Evolutionary conservation across 2,797 vertebrate species (phyloP), one percentile per base, ranked within the genome.

Genomic region (Philypnodon macrostomus): DNA sequence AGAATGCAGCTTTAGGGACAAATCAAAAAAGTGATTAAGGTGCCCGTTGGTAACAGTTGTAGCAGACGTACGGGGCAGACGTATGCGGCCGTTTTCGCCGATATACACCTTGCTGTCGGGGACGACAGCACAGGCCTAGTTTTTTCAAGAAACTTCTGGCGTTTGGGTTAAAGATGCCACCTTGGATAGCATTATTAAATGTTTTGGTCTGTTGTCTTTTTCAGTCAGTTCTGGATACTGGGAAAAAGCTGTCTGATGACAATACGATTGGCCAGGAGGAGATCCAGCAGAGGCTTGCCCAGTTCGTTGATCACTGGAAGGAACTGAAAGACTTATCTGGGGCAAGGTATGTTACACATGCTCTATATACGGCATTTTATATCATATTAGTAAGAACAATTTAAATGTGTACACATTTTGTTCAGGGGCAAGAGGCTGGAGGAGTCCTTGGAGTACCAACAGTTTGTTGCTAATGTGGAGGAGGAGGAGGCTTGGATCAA

Each of bases 401-500:
- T 10, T 37, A 17, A 21, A 1, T 17, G 15, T 55, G 32, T 67
- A 15, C 37, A 9, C 17, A 2, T 67, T 15, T 66, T 12, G 57
- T 1, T 0, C 49, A 98, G 97, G 26, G 97, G 97, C 19, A 93
- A 96, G 83, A 92, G 95, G 49, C 86, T 99, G 26, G 97, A 99
- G 68, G 96, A 99, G 69, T 99, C 96, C 15, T 83, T 99, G 78
- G 97, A 99, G 40, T 99, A 99, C 75, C 97, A 99, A 86, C 97
- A 99, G 72, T 99, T 99, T 72, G 97, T 99, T 55, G 96, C 97
- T 2, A 99, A 99, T 0, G 95, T 98, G 61, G 97, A 99, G 51
- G 97, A 98, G 54, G 97, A 99, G 49, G 97, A 99, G 79, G 96
- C 97, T 2, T 99, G 97, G 97, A 98, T 99, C 73, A 98, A 99